These are phyloP conservation scores for Drosophila lacteicornis DNA, from an alignment of 1,140 invertebrate genomes.

Conservation along the genomic window DNA sequence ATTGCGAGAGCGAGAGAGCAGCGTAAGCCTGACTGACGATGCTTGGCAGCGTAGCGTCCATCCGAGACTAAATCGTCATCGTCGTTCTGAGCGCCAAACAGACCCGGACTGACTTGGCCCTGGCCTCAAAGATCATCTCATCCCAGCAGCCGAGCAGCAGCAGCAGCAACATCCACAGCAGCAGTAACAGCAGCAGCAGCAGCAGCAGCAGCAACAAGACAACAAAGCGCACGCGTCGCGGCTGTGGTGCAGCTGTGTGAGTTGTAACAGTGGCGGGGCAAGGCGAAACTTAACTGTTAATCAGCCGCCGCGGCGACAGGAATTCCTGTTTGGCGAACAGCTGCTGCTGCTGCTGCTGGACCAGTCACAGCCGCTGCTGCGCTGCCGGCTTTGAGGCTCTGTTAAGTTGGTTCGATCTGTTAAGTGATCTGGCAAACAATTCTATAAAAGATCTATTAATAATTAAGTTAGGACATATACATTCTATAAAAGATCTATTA, in stretches of 20 bases:
- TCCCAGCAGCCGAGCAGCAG: constrained; percentile 40
- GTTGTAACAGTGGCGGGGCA: constrained; percentile 34
- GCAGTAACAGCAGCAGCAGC: constrained; percentile 13
- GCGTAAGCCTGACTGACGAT: constrained; percentile 70
- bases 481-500: not conserved
- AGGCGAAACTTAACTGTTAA: constrained; percentile 58
- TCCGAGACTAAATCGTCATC: constrained; percentile 76
- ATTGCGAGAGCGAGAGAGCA: constrained; percentile 41
- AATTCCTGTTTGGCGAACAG: constrained; percentile 56
- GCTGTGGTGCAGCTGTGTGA: constrained; percentile 19
- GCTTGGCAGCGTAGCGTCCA: constrained; percentile 78
- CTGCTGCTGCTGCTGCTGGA: constrained; percentile 32
- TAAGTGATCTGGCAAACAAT: not conserved
- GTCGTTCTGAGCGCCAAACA: constrained; percentile 75
- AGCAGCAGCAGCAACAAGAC: constrained; percentile 50
- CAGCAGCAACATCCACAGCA: constrained; percentile 26
- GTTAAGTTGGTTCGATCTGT: constrained; percentile 36
- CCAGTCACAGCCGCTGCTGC: not conserved
- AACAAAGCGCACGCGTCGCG: constrained; percentile 72
- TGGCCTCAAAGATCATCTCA: constrained; percentile 76
- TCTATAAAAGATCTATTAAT: rapidly evolving
- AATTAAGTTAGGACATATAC: not conserved
- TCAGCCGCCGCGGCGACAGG: constrained; percentile 28
- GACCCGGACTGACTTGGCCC: constrained; percentile 70
- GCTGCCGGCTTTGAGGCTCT: constrained; percentile 8